These are phyloP conservation scores for Notospermus geniculatus DNA, from an alignment of 1,140 invertebrate genomes.

Conservation along the genomic window DNA sequence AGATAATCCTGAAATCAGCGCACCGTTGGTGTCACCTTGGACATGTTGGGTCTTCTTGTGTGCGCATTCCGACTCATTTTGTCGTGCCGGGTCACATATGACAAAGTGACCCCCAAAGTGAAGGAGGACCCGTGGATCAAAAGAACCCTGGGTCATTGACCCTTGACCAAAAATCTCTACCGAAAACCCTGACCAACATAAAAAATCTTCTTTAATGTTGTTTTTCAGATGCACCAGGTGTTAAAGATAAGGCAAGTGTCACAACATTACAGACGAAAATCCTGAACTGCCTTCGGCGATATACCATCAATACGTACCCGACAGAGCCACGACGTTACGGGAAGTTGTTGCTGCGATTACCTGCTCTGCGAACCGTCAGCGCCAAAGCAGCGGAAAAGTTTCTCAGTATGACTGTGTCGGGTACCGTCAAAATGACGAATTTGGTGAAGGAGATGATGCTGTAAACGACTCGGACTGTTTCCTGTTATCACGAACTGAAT, in stretches of 20 bases:
- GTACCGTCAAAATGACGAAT: constrained; percentile 49
- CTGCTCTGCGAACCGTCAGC: constrained; percentile 48
- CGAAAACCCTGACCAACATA: no score
- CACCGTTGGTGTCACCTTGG: no score
- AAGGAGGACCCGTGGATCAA: no score
- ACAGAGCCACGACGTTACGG: constrained; percentile 42
- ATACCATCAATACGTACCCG: constrained; percentile 34
- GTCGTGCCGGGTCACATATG: no score
- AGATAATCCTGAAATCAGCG: no score
- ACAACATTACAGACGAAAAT: constrained; percentile 42
- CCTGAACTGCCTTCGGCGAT: constrained; percentile 46
- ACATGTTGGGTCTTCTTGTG: no score
- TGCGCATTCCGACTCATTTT: no score
- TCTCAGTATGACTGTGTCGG: constrained; percentile 49
- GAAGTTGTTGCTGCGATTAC: constrained; percentile 51
- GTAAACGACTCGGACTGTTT: no score
- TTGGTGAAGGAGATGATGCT: constrained; percentile 49
- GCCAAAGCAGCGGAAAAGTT: constrained; percentile 54
- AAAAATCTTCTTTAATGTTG: neutral
- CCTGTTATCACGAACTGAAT: no score
- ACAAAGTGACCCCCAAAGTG: no score
- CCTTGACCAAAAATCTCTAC: no score
- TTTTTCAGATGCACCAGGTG: constrained; percentile 45
- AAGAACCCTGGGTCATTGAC: no score
- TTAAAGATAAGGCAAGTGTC: constrained; percentile 43